A percentile compares a stretch with the other conserved stretches of the same genome.
These are phyloP conservation scores for Magallana ariakensis DNA, from an alignment of 1,140 invertebrate genomes.

Conservation along the genomic window DNA sequence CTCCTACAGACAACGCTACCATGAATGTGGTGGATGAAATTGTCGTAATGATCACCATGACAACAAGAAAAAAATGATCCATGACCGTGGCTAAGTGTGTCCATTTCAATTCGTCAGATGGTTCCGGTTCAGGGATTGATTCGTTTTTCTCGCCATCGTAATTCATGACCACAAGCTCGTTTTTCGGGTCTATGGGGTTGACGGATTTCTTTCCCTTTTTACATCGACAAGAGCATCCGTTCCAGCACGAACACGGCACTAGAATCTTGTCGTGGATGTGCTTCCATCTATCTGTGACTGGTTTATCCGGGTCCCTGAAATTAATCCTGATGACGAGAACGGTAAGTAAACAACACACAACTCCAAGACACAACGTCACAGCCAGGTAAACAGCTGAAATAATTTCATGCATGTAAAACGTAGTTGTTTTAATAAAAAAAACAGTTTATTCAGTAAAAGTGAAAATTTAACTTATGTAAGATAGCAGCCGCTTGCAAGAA, in stretches of 20 bases:
- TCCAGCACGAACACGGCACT: slow-evolving; percentile 41
- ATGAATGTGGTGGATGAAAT: slow-evolving; percentile 25
- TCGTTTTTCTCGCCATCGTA: background rate
- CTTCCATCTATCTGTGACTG: background rate
- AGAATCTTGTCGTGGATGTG: background rate
- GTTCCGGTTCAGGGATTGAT: background rate
- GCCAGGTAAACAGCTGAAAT: slow-evolving; percentile 50
- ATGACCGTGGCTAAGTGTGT: slow-evolving; percentile 43
- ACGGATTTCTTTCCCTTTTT: background rate
- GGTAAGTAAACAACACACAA: slow-evolving; percentile 41
- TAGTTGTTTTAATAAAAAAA: no score
- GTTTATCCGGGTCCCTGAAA: slow-evolving; percentile 30
- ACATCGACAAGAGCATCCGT: slow-evolving; percentile 46
- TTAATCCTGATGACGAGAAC: slow-evolving; percentile 48
- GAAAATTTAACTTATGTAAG: no score
- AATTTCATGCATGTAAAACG: background rate
- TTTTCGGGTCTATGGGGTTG: background rate
- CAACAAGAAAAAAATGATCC: slow-evolving; percentile 55
- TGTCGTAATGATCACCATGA: slow-evolving; percentile 9
- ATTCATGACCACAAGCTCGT: background rate
- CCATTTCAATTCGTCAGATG: slow-evolving; percentile 38
- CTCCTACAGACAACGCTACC: slow-evolving; percentile 37
- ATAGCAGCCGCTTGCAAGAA: no score
- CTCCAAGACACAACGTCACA: slow-evolving; percentile 35
- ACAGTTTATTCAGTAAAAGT: no score